Percentiles rank a stretch among this genome's conserved stretches.
Conservation (phyloP, 2,888 invertebrate genomes). For the Pachliopta kotzebuea region DNA sequence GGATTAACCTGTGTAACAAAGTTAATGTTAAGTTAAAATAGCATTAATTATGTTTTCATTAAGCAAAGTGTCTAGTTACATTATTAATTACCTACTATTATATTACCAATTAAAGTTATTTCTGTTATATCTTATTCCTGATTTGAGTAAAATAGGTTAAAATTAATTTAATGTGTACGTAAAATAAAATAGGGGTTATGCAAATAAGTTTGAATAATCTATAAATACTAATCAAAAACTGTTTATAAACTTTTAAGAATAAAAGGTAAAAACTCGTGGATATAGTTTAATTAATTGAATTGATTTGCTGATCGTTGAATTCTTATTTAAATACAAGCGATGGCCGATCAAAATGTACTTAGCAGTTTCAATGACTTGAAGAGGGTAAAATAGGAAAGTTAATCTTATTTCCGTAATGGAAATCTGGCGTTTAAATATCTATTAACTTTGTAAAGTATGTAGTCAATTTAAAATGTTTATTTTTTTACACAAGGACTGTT, state of each 20-base stretch:
- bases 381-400: conserved; percentile 25
- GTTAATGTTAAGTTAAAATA: too few relatives aligned
- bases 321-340: conserved; percentile 22
- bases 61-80: too few relatives aligned
- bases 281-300: conserved; percentile 10
- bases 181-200: too few relatives aligned
- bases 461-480: background rate
- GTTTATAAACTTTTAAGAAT: background rate
- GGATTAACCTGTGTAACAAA: too few relatives aligned
- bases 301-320: conserved; percentile 16
- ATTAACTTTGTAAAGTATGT: background rate
- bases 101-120: background rate
- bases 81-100: too few relatives aligned
- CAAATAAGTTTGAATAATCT: too few relatives aligned
- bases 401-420: conserved; percentile 22
- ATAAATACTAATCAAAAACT: too few relatives aligned
- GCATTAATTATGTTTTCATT: too few relatives aligned
- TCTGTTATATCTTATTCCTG: background rate
- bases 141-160: background rate
- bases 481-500: background rate
- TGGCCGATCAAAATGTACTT: conserved; percentile 21
- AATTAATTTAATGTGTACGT: too few relatives aligned
- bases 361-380: conserved; percentile 26
- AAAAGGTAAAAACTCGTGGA: background rate
- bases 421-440: conserved; percentile 5